Conservation (phyloP, 2,888 invertebrate genomes). For the Harpalus rufipes region DNA sequence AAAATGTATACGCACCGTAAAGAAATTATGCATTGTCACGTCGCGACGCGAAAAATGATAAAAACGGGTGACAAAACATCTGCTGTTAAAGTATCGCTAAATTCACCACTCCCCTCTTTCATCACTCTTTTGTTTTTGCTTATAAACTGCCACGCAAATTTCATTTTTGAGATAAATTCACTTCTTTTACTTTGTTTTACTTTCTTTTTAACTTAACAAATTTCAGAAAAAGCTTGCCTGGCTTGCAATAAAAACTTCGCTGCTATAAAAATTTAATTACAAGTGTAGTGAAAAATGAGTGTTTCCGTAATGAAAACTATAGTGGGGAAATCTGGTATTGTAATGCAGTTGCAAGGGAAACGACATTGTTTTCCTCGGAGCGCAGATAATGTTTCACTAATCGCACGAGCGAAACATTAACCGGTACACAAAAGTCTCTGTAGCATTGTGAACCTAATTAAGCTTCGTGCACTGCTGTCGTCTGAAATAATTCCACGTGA, state of each 20-base stretch:
- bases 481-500: constrained; percentile 38
- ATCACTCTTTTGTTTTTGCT: constrained; percentile 33
- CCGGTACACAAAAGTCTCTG: constrained; percentile 30
- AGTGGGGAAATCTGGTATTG: constrained; percentile 48
- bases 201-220: neutral
- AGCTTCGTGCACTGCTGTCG: constrained; percentile 31
- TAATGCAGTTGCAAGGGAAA: constrained; percentile 25
- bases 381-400: constrained; percentile 49
- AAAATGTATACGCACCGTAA: constrained; percentile 1
- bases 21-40: constrained; percentile 38
- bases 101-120: constrained; percentile 24
- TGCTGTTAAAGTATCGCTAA: constrained; percentile 30
- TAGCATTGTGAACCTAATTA: constrained; percentile 46
- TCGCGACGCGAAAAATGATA: constrained; percentile 15
- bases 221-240: neutral
- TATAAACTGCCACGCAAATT: neutral
- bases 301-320: constrained; percentile 37
- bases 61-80: constrained; percentile 23
- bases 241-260: neutral
- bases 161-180: neutral
- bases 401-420: constrained; percentile 50
- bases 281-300: constrained; percentile 11
- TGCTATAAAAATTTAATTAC: constrained; percentile 43
- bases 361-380: constrained; percentile 40
- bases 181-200: neutral